Percentiles rank a stretch among this genome's conserved stretches.
phyloP scores from a whole-genome alignment of 2,797 vertebrate genomes.

The Sylvia borin region DNA sequence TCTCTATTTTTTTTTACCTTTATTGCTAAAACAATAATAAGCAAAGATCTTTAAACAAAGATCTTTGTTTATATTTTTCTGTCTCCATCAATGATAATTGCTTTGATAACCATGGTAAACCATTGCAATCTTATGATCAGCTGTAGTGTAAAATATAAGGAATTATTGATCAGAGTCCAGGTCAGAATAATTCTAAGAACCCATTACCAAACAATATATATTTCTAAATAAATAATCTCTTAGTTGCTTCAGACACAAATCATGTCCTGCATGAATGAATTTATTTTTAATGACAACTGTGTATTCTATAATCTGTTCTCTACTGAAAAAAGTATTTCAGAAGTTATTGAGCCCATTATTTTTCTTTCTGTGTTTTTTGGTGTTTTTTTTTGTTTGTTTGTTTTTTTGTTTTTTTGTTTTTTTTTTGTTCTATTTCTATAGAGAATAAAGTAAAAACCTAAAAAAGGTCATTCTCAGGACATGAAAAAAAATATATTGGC shows the following conservation, averaged over 20 bases:
- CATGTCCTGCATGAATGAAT: accelerated
- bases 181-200: background rate
- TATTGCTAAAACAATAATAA: background rate
- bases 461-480: background rate
- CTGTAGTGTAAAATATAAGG: background rate
- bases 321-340: background rate
- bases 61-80: background rate
- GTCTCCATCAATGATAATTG: background rate
- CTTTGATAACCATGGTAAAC: background rate
- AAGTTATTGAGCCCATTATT: background rate
- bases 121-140: background rate
- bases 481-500: background rate
- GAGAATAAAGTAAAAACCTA: background rate
- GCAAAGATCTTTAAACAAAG: background rate
- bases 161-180: background rate
- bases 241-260: background rate
- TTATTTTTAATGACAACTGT: background rate
- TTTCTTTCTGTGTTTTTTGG: background rate
- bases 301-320: background rate
- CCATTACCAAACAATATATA: background rate
- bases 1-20: background rate
- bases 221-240: background rate
- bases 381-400: background rate
- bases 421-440: background rate
- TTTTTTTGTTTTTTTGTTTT: no score